phyloP scores from a whole-genome alignment of 2,888 invertebrate species.

The Acleris literana region DNA sequence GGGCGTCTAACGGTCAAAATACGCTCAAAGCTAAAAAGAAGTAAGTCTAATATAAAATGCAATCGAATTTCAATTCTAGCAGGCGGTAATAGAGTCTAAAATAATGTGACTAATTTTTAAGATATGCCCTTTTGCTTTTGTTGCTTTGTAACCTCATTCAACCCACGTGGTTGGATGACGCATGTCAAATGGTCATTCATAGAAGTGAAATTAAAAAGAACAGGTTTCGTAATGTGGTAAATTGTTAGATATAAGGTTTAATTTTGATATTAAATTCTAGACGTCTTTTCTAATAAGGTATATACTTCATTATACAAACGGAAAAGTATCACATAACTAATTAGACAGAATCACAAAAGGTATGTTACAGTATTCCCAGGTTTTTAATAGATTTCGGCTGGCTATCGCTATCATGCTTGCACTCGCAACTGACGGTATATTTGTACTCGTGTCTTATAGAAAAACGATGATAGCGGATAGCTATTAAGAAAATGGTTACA shows the following conservation, averaged over 20 bases:
- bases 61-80: not conserved
- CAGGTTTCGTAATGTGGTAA: not conserved
- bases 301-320: too few relatives aligned
- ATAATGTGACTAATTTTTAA: not conserved
- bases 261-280: too few relatives aligned
- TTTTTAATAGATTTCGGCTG: too few relatives aligned
- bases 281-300: too few relatives aligned
- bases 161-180: conserved; percentile 3
- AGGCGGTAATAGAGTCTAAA: not conserved
- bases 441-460: too few relatives aligned
- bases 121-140: not conserved
- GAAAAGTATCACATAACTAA: too few relatives aligned
- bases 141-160: not conserved
- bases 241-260: not conserved
- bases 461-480: too few relatives aligned
- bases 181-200: conserved; percentile 8
- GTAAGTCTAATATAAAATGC: not conserved
- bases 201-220: not conserved
- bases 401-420: too few relatives aligned
- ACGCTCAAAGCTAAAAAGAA: not conserved
- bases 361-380: too few relatives aligned
- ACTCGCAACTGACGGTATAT: too few relatives aligned
- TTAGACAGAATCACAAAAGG: too few relatives aligned
- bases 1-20: not conserved
- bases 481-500: too few relatives aligned